Conservation (phyloP, 2,888 invertebrate genomes). For the Acleris emargana region DNA sequence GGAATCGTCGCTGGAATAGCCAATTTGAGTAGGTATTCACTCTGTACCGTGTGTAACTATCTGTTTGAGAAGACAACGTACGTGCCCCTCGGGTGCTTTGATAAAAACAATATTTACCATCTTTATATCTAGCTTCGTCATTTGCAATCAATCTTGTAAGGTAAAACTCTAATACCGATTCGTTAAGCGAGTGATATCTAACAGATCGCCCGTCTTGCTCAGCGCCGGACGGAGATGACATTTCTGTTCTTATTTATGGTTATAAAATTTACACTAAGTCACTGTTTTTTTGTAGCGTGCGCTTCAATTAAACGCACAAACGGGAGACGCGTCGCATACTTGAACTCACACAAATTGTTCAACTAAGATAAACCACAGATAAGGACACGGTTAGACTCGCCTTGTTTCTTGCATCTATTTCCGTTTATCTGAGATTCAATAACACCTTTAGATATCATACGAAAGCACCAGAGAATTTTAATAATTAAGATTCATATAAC, state of each 20-base stretch:
- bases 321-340: conserved; percentile 16
- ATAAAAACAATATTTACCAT: conserved; percentile 19
- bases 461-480: too few relatives aligned
- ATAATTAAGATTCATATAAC: too few relatives aligned
- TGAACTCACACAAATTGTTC: conserved; percentile 16
- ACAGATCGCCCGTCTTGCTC: conserved; percentile 5
- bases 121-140: conserved; percentile 25
- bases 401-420: conserved; percentile 16
- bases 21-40: conserved; percentile 5
- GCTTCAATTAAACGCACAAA: too few relatives aligned
- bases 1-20: conserved; percentile 3
- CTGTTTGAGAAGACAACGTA: background rate
- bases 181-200: conserved; percentile 14
- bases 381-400: conserved; percentile 26
- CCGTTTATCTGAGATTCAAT: conserved; percentile 18
- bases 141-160: conserved; percentile 18
- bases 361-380: conserved; percentile 35
- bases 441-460: background rate
- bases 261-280: background rate
- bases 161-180: conserved; percentile 30
- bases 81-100: background rate
- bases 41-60: background rate
- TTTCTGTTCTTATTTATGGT: background rate
- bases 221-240: background rate
- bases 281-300: conserved; percentile 8